These are phyloP conservation scores for Lindbergichthys nudifrons DNA, from an alignment of 2,797 vertebrate species.

Conservation along the genomic window DNA sequence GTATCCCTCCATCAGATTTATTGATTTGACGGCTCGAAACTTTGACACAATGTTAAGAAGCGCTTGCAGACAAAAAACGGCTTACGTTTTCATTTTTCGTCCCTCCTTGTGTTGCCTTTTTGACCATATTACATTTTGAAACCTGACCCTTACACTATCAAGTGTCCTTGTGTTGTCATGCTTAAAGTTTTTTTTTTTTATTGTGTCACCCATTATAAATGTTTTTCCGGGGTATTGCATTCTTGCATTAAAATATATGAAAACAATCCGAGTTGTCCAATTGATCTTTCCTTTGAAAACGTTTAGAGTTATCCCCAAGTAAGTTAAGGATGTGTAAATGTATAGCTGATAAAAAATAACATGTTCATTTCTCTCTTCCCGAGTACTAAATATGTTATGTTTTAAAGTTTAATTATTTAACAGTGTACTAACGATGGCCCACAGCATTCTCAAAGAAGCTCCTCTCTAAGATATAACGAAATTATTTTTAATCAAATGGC, in stretches of 20 bases:
- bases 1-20: conserved; percentile 3
- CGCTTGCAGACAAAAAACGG: not conserved
- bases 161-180: conserved; percentile 47
- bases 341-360: not conserved
- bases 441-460: not conserved
- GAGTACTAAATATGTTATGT: no score
- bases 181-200: not conserved
- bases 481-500: no score
- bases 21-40: conserved; percentile 18
- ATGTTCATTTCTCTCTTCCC: not conserved
- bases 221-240: conserved; percentile 40
- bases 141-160: conserved; percentile 1
- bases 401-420: not conserved
- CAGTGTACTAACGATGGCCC: not conserved
- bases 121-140: conserved; percentile 8
- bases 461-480: no score
- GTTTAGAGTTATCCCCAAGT: not conserved
- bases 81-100: conserved; percentile 7
- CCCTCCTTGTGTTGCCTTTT: conserved; percentile 3
- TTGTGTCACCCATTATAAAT: conserved; percentile 29
- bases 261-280: not conserved
- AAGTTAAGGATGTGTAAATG: not conserved
- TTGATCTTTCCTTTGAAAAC: no score
- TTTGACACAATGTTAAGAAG: conserved; percentile 18
- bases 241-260: conserved; percentile 60